Evolutionary conservation across 2,113 vertebrate species (phyloP).

Genomic region (Myrmecobius fasciatus): DNA sequence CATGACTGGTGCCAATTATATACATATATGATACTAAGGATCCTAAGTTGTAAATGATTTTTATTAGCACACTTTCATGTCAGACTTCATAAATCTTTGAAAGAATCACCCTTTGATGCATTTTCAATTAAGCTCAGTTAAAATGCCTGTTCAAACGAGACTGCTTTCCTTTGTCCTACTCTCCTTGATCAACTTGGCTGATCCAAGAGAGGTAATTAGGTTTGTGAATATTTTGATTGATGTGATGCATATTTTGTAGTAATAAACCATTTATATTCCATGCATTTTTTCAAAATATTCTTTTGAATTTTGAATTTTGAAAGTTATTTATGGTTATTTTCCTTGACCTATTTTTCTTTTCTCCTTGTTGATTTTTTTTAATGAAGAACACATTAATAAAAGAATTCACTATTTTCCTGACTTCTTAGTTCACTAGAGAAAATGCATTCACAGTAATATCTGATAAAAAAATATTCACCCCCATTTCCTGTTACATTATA

Average conservation of each 20-base stretch:
- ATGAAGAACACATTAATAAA: neutral
- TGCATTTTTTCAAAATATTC: conserved; percentile 38
- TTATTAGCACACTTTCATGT: neutral
- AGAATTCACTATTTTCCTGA: conserved; percentile 7
- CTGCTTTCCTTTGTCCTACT: conserved; percentile 13
- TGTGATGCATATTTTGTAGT: conserved; percentile 41
- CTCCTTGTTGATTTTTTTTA: neutral
- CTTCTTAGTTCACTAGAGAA: neutral
- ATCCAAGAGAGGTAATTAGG: conserved; percentile 55
- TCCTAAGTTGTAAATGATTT: conserved; percentile 3
- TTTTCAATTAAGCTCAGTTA: conserved; percentile 54
- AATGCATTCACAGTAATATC: neutral
- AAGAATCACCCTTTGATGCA: conserved; percentile 34
- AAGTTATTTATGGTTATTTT: conserved; percentile 31
- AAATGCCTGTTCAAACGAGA: conserved; percentile 46
- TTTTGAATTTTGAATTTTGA: neutral
- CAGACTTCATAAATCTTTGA: conserved; percentile 16
- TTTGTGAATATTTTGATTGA: conserved; percentile 55
- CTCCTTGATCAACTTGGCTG: conserved; percentile 26
- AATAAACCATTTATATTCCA: conserved; percentile 52
- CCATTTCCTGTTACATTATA: neutral
- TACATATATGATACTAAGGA: conserved; percentile 23
- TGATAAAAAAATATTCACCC: neutral
- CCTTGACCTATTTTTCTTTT: neutral
- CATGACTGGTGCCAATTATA: conserved; percentile 34